Evolutionary conservation across 2,888 invertebrate species (phyloP).

Genomic region (Ormyrus pomaceus): DNA sequence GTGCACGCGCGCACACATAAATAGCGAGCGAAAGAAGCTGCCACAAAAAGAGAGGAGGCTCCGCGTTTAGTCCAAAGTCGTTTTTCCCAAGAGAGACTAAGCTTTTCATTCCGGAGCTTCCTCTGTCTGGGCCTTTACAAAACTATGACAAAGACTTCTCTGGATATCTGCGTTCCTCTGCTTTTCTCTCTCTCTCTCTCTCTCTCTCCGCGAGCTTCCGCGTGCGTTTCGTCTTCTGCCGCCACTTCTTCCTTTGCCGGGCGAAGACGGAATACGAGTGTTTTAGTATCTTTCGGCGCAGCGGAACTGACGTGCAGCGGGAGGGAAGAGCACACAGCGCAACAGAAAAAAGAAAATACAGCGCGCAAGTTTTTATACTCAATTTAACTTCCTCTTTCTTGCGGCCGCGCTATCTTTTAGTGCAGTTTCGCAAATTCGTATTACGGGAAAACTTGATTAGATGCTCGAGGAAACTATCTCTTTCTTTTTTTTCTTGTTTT

Average conservation of each 20-base stretch:
- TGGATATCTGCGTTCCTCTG: background rate
- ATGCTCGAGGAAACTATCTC: no score
- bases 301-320: background rate
- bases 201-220: background rate
- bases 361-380: conserved; percentile 34
- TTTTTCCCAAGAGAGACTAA: background rate
- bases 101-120: conserved; percentile 11
- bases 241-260: background rate
- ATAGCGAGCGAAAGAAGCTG: no score
- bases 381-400: conserved; percentile 34
- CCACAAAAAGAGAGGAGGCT: no score
- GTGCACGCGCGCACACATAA: background rate
- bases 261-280: background rate
- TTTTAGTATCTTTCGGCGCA: conserved; percentile 15
- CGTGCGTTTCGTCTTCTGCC: background rate
- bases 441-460: no score
- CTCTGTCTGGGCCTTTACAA: background rate
- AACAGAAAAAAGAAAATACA: background rate
- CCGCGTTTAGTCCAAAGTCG: background rate
- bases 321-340: background rate
- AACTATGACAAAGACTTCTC: no score
- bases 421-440: background rate
- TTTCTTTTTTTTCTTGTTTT: no score
- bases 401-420: background rate
- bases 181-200: background rate